Percentiles rank a stretch among this genome's conserved stretches.
Evolutionary conservation across 2,113 vertebrate species (phyloP).

Genomic region (Equus quagga): DNA sequence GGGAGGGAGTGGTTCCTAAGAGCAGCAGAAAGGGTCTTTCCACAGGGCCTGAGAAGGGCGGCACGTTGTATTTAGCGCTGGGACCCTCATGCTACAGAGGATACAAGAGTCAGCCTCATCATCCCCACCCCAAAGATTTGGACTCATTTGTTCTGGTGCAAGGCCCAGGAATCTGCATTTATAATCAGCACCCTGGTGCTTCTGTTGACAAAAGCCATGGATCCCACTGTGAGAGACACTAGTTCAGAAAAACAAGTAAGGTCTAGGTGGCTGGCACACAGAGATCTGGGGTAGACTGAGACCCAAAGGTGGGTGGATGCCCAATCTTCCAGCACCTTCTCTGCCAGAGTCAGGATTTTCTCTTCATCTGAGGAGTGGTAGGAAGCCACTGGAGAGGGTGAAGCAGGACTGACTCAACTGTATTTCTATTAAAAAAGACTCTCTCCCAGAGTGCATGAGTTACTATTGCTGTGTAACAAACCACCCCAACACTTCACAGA

Average conservation of each 20-base stretch:
- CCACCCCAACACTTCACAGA: background rate
- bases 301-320: background rate
- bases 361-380: background rate
- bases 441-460: background rate
- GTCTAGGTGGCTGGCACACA: background rate
- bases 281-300: background rate
- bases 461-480: background rate
- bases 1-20: background rate
- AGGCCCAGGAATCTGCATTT: background rate
- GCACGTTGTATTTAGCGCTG: background rate
- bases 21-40: background rate
- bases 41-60: background rate
- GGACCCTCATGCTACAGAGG: background rate
- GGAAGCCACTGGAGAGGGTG: background rate
- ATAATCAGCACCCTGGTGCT: background rate
- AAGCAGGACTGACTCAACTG: background rate
- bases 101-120: background rate
- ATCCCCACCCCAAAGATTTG: background rate
- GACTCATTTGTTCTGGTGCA: background rate
- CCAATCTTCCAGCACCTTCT: background rate
- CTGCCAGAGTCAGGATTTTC: background rate
- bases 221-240: background rate
- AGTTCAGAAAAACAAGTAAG: background rate
- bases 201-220: background rate
- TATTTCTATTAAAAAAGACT: background rate